Evolutionary conservation across 2,797 vertebrate genomes (phyloP).

Genomic region (Thripadectes ignobilis): DNA sequence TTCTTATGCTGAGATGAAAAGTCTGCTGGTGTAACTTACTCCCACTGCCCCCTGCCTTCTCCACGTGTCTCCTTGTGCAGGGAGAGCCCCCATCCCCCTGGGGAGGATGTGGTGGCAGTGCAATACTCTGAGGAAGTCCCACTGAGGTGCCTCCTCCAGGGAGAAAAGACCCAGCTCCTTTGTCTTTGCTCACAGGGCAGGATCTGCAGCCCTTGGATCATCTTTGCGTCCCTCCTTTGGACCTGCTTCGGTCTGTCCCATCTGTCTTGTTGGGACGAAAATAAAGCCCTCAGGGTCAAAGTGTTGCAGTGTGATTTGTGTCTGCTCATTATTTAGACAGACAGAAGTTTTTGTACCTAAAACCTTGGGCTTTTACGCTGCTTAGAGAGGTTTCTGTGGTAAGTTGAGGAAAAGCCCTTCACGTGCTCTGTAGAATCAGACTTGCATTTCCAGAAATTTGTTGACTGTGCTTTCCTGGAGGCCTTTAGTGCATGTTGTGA

Average conservation of each 20-base stretch:
- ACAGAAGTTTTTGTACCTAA: not conserved
- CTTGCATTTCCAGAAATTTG: not conserved
- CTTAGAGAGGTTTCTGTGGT: not conserved
- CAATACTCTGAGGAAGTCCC: not conserved
- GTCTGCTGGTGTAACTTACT: fast-evolving
- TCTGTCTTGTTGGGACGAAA: not conserved
- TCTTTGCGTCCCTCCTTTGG: not conserved
- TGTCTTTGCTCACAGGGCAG: not conserved
- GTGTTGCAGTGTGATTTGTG: not conserved
- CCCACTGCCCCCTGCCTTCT: not conserved
- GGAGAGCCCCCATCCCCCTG: not conserved
- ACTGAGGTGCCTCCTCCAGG: not conserved
- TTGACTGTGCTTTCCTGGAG: not conserved
- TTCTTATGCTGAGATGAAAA: not conserved
- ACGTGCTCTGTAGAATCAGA: not conserved
- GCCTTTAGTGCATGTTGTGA: not conserved
- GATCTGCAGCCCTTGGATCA: not conserved
- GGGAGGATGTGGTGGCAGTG: not conserved
- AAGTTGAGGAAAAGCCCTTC: not conserved
- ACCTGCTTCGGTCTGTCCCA: not conserved
- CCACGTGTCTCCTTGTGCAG: not conserved
- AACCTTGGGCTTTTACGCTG: fast-evolving
- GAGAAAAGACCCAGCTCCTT: not conserved
- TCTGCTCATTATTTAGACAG: not conserved
- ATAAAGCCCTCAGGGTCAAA: not conserved